These are phyloP conservation scores for Spea hammondii DNA, from an alignment of 2,797 vertebrate genomes.

Conservation along the genomic window DNA sequence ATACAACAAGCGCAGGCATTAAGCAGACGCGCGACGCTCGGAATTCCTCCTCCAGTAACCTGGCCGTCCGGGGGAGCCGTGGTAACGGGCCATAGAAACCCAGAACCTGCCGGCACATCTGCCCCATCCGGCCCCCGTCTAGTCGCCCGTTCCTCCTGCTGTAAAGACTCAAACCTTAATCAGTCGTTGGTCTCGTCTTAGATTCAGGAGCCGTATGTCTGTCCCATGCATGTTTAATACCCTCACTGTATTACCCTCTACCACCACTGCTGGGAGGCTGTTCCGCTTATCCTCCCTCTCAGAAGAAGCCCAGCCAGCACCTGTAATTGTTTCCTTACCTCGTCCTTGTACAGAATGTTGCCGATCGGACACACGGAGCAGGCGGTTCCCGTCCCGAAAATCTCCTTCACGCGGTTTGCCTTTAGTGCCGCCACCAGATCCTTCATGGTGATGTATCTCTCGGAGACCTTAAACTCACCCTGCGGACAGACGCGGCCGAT, in stretches of 20 bases:
- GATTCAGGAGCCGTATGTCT: too few species aligned
- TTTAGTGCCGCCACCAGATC: constrained; percentile 74
- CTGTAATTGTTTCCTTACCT: constrained; percentile 67
- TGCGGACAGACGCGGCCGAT: constrained; percentile 53
- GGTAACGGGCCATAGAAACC: too few species aligned
- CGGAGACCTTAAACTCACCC: constrained; percentile 83
- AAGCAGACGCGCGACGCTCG: not conserved
- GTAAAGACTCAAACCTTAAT: too few species aligned
- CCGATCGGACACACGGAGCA: constrained; percentile 80
- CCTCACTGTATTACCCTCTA: too few species aligned
- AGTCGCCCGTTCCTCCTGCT: too few species aligned
- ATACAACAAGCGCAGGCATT: constrained; percentile 25
- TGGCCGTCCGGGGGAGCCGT: too few species aligned
- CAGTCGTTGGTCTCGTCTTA: too few species aligned
- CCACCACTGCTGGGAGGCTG: too few species aligned
- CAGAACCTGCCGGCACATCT: too few species aligned
- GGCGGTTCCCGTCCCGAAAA: constrained; percentile 90
- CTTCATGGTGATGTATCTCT: constrained; percentile 82
- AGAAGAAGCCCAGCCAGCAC: not conserved
- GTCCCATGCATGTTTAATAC: too few species aligned
- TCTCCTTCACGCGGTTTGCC: constrained; percentile 77
- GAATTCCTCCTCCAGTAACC: too few species aligned
- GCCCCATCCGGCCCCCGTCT: too few species aligned
- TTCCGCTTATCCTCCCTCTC: not conserved
- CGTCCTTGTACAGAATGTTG: constrained; percentile 74